Base-by-base conservation (phyloP, 2,888 invertebrate genomes). In the Spicauda simplicius region DNA sequence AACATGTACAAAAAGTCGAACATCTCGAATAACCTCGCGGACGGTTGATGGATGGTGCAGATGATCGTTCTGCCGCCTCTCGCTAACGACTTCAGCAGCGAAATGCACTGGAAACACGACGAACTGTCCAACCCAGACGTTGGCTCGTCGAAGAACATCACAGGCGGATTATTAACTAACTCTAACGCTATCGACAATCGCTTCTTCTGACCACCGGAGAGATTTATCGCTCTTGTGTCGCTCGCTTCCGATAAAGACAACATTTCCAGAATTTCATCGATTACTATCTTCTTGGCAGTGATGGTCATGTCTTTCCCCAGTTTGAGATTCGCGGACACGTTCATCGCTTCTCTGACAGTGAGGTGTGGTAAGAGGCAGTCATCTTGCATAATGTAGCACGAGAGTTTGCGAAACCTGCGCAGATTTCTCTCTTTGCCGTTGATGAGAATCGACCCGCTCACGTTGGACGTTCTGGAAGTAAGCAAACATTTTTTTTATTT, bases 101-200 rank as follows among this genome's bases (percentile, higher is more conserved):
- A 96, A 82, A 99, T 96, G 87, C 98, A 97, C 88, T 98, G 98
- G 92, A 97, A 98, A 92, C 98, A 98, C 62, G 98, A 97, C 48
- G 98, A 97, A 85, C 98, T 98, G 85, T 99, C 99, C 86, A 99
- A 91, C 18, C 99, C 99, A 79, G 98, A 96, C 52, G 97, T 97
- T 1, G 98, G 98, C 87, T 99, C 98, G 81, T 99, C 98, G 83
- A 99, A 98, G 89, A 98, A 99, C 98, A 99, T 98, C 70, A 99
- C 97, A 72, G 98, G 98, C 25, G 99, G 98, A 92, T 98, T 98
- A 89, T 98, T 98, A 60, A 98, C 98, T 84, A 98, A 94, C 90
- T 98, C 98, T 82, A 98, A 91, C 64, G 98, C 98, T 80, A 98
- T 98, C 7, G 98, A 98, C 71, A 98, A 93, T 68, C 98, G 94